Conservation (phyloP, 2,113 vertebrate genomes). For the Labrus mixtus region DNA sequence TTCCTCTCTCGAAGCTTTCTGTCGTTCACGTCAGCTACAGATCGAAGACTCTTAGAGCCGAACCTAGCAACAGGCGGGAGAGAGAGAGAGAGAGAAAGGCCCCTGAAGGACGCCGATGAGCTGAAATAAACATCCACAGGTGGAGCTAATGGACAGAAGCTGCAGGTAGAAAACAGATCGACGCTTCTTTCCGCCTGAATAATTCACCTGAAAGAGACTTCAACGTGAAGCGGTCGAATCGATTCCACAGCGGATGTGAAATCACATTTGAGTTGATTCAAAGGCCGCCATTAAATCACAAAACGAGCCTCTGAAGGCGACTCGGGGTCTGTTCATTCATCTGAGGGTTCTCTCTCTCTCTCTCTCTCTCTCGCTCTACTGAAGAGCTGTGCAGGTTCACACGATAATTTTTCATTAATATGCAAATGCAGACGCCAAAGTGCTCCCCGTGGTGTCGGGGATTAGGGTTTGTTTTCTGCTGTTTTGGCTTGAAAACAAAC, state of each 20-base stretch:
- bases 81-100: background rate
- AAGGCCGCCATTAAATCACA: background rate
- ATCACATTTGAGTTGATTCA: conserved; percentile 5
- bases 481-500: background rate
- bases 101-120: background rate
- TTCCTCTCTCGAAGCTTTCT: background rate
- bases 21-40: background rate
- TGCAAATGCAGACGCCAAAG: conserved; percentile 7
- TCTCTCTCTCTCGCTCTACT: background rate
- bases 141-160: background rate
- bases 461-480: conserved; percentile 10
- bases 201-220: background rate
- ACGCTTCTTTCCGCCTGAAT: background rate
- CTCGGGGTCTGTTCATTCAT: conserved; percentile 15
- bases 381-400: background rate
- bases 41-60: background rate
- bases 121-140: background rate
- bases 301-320: conserved; percentile 9
- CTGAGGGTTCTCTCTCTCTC: background rate
- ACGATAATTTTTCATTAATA: conserved; percentile 29
- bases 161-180: conserved; percentile 1
- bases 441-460: background rate
- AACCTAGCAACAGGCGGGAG: background rate
- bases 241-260: background rate
- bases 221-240: background rate